Conservation (phyloP, 1,140 invertebrate species). For the Pantala flavescens region DNA sequence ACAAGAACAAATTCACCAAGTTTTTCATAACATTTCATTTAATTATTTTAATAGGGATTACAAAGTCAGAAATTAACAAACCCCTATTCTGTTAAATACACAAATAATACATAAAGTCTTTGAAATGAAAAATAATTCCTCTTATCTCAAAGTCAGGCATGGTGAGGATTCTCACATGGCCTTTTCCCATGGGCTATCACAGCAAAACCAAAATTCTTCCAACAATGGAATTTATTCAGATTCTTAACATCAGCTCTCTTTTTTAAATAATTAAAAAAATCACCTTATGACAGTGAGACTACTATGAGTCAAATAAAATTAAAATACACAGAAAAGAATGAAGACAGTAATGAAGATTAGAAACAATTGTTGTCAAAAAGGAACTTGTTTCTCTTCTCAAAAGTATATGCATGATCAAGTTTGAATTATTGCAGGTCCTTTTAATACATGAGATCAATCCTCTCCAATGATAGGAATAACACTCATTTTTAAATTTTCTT, state of each 20-base stretch:
- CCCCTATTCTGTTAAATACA: not conserved
- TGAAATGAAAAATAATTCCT: not conserved
- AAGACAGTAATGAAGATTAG: not conserved
- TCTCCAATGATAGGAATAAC: not conserved
- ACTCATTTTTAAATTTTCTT: not conserved
- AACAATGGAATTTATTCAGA: not conserved
- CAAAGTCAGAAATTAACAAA: not conserved
- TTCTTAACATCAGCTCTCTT: not conserved
- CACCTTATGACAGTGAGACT: not conserved
- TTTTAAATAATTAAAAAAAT: not conserved
- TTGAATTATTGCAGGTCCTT: not conserved
- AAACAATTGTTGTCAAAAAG: not conserved
- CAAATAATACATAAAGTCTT: not conserved
- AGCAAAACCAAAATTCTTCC: not conserved
- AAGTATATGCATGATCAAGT: not conserved
- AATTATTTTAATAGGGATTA: not conserved
- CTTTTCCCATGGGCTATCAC: not conserved
- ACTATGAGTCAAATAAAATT: not conserved
- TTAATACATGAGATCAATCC: not conserved
- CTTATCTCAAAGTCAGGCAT: not conserved
- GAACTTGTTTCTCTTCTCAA: not conserved
- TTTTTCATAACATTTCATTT: not conserved
- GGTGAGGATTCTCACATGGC: not conserved
- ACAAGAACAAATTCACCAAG: not conserved
- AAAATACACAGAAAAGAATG: not conserved